phyloP scores from a whole-genome alignment of 2,113 vertebrate species.

The Centropus unirufus region DNA sequence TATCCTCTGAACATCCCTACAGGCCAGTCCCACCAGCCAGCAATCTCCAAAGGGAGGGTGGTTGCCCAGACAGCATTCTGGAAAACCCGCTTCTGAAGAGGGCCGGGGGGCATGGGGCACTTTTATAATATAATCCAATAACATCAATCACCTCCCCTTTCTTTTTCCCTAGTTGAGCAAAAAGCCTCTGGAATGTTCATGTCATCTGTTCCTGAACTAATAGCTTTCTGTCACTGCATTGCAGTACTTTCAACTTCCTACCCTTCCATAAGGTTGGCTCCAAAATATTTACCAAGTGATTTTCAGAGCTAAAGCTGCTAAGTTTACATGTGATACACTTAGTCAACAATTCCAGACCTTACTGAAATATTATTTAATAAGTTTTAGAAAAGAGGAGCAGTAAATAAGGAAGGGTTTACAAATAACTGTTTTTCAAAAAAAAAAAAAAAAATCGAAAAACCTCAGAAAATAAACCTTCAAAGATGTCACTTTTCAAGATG shows the following conservation, averaged over 20 bases:
- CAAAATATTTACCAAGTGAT: not conserved
- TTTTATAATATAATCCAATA: not conserved
- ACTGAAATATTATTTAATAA: not conserved
- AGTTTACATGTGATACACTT: not conserved
- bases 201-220: not conserved
- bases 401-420: constrained; percentile 62
- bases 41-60: not conserved
- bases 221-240: not conserved
- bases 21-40: not conserved
- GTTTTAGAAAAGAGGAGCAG: constrained; percentile 11
- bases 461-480: not conserved
- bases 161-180: not conserved
- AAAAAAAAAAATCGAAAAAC: not conserved
- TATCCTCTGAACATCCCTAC: not conserved
- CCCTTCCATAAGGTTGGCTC: not conserved
- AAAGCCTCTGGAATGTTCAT: not conserved
- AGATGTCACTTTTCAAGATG: not conserved
- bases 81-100: not conserved
- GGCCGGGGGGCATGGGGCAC: not conserved
- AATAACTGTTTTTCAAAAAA: constrained; percentile 59
- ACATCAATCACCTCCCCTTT: not conserved
- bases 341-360: not conserved
- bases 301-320: not conserved
- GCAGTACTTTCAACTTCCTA: not conserved
- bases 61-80: not conserved